Evolutionary conservation across 2,888 invertebrate genomes (phyloP), one percentile per base, ranked within the genome.

Genomic region (Watsonalla cultraria): DNA sequence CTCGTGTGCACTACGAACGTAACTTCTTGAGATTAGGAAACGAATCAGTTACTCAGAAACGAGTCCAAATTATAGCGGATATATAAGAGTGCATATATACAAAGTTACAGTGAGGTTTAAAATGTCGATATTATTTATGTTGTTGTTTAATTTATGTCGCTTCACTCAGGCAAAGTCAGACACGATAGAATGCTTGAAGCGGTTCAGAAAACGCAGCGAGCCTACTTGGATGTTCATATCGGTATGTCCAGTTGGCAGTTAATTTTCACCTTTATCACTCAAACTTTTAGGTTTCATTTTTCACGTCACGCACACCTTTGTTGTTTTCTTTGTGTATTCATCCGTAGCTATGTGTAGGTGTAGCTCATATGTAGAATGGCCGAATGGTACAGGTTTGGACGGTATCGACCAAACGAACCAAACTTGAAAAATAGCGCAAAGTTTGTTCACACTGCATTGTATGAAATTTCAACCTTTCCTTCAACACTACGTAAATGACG

Each of bases 161-260:
- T 52, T 46, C 59, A 35, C 84, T 11, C 78, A 95, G 95, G 95
- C 95, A 1, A 95, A 95, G 80, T 91, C 95, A 24, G 97, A 98
- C 76, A 92, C 93, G 0, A 95, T 98, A 53, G 92, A 93, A 47
- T 92, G 92, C 46, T 81, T 98, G 50, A 92, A 93, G 70, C 91
- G 96, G 52, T 98, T 97, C 80, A 90, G 95, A 24, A 95, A 95
- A 54, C 94, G 93, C 68, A 96, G 97, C 79, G 96, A 98, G 76
- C 98, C 98, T 0, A 96, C 95, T 0, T 98, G 97, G 96, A 93
- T 98, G 86, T 96, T 98, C 70, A 93, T 95, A 60, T 94, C 94
- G 58, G 96, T 96, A 92, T 70, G 63, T 51, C 33, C 5, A 34
- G 45, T 11, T 8, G 42, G 11, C 42, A 42, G 11, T 42, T 11